These are phyloP conservation scores for Aegypius monachus DNA, from an alignment of 2,113 vertebrate species.

Conservation along the genomic window DNA sequence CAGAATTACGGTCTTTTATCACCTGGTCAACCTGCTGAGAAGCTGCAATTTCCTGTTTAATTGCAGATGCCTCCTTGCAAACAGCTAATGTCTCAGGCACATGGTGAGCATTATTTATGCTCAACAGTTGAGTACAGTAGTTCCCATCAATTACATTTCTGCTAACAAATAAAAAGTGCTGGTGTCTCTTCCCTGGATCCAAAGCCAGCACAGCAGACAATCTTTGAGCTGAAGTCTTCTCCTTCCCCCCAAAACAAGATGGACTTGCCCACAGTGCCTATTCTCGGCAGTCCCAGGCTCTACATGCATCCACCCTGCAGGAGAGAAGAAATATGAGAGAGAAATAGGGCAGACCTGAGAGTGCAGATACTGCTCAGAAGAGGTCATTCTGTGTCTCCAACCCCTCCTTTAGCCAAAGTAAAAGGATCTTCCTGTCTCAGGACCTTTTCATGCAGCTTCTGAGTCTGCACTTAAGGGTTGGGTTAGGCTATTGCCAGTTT, in stretches of 20 bases:
- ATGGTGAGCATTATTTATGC: neutral
- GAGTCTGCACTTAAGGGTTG: neutral
- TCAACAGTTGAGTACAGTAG: neutral
- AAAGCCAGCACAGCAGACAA: neutral
- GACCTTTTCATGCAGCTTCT: neutral
- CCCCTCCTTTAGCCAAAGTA: neutral
- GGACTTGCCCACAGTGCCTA: neutral
- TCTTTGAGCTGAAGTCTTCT: neutral
- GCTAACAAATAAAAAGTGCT: neutral
- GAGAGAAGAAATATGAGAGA: neutral
- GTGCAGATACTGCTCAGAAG: neutral
- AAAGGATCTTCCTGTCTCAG: neutral
- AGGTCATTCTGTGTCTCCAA: neutral
- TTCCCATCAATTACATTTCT: neutral
- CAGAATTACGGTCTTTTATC: neutral
- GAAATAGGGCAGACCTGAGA: neutral
- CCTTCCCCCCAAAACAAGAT: neutral
- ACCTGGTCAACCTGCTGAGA: neutral
- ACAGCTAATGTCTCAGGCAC: neutral
- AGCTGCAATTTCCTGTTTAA: conserved; percentile 19
- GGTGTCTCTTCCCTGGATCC: neutral
- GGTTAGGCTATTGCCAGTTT: neutral
- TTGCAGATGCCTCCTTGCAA: neutral
- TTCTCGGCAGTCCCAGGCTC: neutral
- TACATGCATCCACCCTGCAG: neutral